These are phyloP conservation scores for Carassius gibelio DNA, from an alignment of 2,113 vertebrate genomes.

Conservation along the genomic window DNA sequence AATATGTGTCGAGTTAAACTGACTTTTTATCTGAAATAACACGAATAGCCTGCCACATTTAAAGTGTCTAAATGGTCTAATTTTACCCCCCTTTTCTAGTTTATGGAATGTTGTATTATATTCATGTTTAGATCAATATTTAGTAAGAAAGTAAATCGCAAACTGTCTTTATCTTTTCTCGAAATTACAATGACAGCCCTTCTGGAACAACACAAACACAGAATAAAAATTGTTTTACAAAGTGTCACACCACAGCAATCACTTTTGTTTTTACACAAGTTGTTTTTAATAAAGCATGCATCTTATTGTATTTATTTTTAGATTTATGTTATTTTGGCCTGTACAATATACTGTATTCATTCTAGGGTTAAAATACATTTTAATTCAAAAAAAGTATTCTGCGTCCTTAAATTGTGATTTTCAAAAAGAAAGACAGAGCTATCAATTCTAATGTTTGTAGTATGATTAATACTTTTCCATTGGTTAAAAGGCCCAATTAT, in stretches of 20 bases:
- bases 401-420: neutral
- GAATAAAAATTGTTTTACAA: neutral
- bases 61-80: neutral
- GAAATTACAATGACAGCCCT: too few relatives aligned
- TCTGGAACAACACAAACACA: too few relatives aligned
- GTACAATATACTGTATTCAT: neutral
- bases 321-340: too few relatives aligned
- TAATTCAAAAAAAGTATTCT: neutral
- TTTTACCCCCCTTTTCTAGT: neutral
- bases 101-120: neutral
- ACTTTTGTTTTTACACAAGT: too few relatives aligned
- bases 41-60: neutral
- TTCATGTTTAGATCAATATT: neutral
- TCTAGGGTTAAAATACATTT: neutral
- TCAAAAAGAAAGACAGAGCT: neutral
- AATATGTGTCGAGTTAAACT: neutral
- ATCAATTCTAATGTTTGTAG: neutral
- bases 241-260: neutral
- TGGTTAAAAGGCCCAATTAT: slow-evolving; percentile 36
- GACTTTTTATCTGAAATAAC: neutral
- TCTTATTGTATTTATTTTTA: too few relatives aligned
- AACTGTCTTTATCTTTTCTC: neutral
- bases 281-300: too few relatives aligned
- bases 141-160: neutral
- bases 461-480: slow-evolving; percentile 25